phyloP scores from a whole-genome alignment of 2,888 invertebrate genomes.

The Rhaphigaster nebulosa region DNA sequence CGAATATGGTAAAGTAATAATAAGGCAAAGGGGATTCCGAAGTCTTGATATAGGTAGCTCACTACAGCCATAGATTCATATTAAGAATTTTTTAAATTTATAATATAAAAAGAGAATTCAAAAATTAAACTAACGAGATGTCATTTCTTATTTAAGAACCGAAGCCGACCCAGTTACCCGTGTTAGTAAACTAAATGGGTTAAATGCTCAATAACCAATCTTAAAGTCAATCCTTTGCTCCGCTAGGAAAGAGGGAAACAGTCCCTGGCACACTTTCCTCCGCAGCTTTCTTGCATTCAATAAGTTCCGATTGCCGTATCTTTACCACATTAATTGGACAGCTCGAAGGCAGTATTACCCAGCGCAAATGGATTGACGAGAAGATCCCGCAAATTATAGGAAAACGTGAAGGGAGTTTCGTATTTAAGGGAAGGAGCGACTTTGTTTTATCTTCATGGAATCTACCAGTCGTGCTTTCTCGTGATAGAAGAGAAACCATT shows the following conservation, averaged over 20 bases:
- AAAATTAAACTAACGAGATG: neutral
- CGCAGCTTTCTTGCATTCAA: constrained; percentile 1
- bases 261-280: constrained; percentile 15
- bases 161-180: neutral
- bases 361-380: neutral
- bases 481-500: neutral
- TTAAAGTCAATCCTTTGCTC: neutral
- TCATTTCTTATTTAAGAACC: neutral
- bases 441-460: neutral
- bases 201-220: neutral
- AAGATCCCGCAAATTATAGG: neutral
- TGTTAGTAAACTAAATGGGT: neutral
- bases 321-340: neutral
- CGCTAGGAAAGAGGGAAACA: neutral
- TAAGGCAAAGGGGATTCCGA: no score
- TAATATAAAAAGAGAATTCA: no score
- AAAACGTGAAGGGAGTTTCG: neutral
- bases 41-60: no score
- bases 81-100: no score
- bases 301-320: neutral
- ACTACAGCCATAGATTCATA: no score
- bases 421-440: neutral
- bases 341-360: neutral
- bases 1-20: no score
- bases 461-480: neutral